Evolutionary conservation across 2,113 vertebrate species (phyloP).

Genomic region (Megaceryle torquata): DNA sequence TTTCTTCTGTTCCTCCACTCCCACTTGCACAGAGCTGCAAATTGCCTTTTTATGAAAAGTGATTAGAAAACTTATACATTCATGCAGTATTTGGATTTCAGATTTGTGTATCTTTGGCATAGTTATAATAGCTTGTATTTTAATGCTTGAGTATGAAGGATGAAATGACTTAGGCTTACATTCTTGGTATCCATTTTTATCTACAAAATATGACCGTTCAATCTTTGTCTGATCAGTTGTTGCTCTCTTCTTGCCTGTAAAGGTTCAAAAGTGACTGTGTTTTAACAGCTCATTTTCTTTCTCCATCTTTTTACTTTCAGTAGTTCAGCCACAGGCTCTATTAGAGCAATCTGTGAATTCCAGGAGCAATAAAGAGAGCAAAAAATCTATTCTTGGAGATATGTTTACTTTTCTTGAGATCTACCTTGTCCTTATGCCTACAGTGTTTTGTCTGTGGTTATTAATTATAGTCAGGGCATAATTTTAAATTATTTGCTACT

Average conservation of each 20-base stretch:
- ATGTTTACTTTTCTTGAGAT: conserved; percentile 32
- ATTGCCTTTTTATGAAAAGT: background rate
- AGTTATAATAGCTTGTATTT: background rate
- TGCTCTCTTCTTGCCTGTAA: background rate
- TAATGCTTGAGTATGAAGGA: background rate
- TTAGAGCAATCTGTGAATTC: background rate
- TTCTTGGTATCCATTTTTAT: background rate
- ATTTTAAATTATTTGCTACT: conserved; percentile 70
- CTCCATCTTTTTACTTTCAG: background rate
- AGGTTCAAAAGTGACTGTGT: background rate
- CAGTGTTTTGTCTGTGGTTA: conserved; percentile 55
- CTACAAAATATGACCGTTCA: background rate
- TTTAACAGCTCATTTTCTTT: background rate
- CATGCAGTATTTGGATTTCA: background rate
- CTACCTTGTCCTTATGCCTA: conserved; percentile 50
- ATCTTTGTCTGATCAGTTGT: background rate
- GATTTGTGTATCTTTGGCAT: background rate
- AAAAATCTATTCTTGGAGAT: conserved; percentile 54
- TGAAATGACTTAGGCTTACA: background rate
- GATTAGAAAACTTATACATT: background rate
- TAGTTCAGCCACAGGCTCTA: background rate
- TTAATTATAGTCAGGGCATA: conserved; percentile 74
- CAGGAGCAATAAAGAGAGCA: background rate
- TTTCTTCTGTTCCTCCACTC: background rate
- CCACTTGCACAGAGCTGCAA: background rate